Evolutionary conservation across 2,797 vertebrate species (phyloP).

Genomic region (Melanotaenia parkinsoni): DNA sequence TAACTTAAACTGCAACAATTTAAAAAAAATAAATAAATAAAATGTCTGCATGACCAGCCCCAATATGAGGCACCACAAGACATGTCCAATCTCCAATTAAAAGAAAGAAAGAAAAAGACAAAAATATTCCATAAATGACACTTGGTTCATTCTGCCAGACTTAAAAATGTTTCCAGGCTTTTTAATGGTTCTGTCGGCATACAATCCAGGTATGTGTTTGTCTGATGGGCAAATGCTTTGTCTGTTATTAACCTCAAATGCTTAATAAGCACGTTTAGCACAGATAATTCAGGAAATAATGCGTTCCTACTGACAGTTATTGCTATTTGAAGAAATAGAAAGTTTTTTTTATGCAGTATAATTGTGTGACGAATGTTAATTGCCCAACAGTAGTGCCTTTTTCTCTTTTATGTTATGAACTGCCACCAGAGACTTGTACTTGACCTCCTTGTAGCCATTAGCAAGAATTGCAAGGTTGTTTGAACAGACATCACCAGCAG

Average conservation of each 20-base stretch:
- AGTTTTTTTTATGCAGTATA: not conserved
- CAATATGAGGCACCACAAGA: not conserved
- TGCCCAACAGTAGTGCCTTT: not conserved
- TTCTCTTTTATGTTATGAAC: not conserved
- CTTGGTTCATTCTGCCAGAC: not conserved
- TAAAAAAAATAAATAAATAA: too few relatives aligned
- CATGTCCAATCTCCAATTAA: not conserved
- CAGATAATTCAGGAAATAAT: not conserved
- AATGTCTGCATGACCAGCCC: too few relatives aligned
- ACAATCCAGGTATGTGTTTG: not conserved
- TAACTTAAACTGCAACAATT: too few relatives aligned
- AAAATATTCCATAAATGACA: not conserved
- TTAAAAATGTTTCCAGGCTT: not conserved
- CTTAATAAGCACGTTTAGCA: not conserved
- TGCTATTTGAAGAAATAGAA: not conserved
- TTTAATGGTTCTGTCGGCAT: not conserved
- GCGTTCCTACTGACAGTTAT: not conserved
- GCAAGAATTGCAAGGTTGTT: not conserved
- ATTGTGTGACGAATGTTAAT: slow-evolving; percentile 8
- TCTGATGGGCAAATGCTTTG: slow-evolving; percentile 1
- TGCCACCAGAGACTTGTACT: not conserved
- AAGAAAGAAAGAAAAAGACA: not conserved
- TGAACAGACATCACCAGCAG: not conserved
- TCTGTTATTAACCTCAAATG: slow-evolving; percentile 4
- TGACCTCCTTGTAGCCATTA: slow-evolving; percentile 15